A percentile compares a stretch with the other conserved stretches of the same genome.
These are phyloP conservation scores for Tachina fera DNA, from an alignment of 2,888 invertebrate species.

Conservation along the genomic window DNA sequence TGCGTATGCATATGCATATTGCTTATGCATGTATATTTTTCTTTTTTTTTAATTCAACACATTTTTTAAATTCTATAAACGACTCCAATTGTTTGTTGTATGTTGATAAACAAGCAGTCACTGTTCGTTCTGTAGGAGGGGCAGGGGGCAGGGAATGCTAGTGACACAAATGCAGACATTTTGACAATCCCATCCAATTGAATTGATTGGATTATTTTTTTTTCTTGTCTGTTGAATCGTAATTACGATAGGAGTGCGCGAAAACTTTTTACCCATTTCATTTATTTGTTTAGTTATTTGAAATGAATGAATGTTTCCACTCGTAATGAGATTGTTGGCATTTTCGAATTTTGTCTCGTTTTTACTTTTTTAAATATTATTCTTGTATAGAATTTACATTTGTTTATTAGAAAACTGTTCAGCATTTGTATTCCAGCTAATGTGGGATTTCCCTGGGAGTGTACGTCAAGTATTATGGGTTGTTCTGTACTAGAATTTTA, in stretches of 20 bases:
- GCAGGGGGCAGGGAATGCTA: conserved; percentile 4
- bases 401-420: conserved; percentile 18
- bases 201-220: conserved; percentile 54
- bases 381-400: conserved; percentile 18
- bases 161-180: conserved; percentile 55
- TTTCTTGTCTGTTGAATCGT: conserved; percentile 38
- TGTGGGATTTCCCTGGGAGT: conserved; percentile 57
- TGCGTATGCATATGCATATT: no score
- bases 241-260: conserved; percentile 36
- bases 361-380: conserved; percentile 12
- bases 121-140: background rate
- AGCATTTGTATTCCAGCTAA: conserved; percentile 24
- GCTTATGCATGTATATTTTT: background rate
- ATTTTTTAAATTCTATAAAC: conserved; percentile 58
- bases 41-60: conserved; percentile 23
- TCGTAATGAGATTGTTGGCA: conserved; percentile 42
- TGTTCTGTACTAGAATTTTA: conserved; percentile 23
- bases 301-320: conserved; percentile 14
- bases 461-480: conserved; percentile 14
- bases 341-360: conserved; percentile 23
- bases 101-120: conserved; percentile 24
- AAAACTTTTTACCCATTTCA: conserved; percentile 20
- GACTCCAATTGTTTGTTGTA: conserved; percentile 21
- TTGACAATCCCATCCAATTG: conserved; percentile 68
- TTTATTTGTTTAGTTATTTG: conserved; percentile 14